Evolutionary conservation across 2,797 vertebrate species (phyloP), one percentile per base, ranked within the genome.

Genomic region (Falco columbarius): DNA sequence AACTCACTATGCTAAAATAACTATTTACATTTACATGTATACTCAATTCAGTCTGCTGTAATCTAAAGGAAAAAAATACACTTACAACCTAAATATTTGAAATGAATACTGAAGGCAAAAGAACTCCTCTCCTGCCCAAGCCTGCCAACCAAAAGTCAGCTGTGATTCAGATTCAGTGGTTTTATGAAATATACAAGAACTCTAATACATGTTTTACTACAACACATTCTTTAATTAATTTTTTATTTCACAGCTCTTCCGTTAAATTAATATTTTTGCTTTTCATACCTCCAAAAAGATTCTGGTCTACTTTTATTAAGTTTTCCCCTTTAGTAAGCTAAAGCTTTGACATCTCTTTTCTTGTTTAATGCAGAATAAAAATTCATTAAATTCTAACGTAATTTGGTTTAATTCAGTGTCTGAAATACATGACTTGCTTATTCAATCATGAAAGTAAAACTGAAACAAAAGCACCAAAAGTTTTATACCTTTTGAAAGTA

Each of bases 1-100:
- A 36, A 29, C 40, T 86, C 36, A 42, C 47, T 70, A 20, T 58
- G 32, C 58, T 74, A 47, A 80, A 74, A n/a, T 30, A 68, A 62
- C 79, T 93, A 29, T 15, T 46, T 75, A 86, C n/a, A 93, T 63
- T 96, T 86, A 58, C 46, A 77, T 44, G 81, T 71, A 63, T 58
- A 92, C 71, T 94, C 92, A 89, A 79, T 74, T 96, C 90, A 96
- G 40, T 94, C 93, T 66, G 32, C 36, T 96, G 68, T n/a, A 94
- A 97, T 54, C 71, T 91, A 94, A 96, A 94, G 68, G 81, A 92
- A 94, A 84, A 95, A 90, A 88, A 94, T 51, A 63, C 44, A 76
- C 38, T 96, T 96, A 63, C 83, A 97, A 90, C 75, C 77, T 93
- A 97, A 96, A 95, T 63, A 76, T 38, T 93, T 95, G 72, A 97